Evolutionary conservation across 2,797 vertebrate genomes (phyloP).

Genomic region (Silurus aristotelis): DNA sequence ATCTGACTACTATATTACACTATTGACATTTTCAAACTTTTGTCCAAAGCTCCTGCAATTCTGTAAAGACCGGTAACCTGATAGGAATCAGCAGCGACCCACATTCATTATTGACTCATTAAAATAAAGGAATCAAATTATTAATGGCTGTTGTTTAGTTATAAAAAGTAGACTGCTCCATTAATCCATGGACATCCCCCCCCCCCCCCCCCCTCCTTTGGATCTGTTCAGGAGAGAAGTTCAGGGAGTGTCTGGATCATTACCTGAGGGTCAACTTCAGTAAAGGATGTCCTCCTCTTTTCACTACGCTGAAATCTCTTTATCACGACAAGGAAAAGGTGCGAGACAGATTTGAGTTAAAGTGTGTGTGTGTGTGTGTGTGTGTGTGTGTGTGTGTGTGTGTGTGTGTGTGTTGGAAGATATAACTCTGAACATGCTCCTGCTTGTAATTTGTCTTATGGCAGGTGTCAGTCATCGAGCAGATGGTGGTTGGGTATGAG

Average conservation of each 20-base stretch:
- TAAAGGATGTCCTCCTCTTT: conserved; percentile 97
- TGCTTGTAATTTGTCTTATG: conserved; percentile 17
- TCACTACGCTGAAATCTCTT: conserved; percentile 94
- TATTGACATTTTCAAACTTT: background rate
- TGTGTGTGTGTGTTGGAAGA: background rate
- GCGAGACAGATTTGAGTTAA: conserved; percentile 39
- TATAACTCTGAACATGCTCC: background rate
- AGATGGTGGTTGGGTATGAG: conserved; percentile 91
- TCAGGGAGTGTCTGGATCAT: conserved; percentile 92
- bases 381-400: background rate
- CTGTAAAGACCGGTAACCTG: background rate
- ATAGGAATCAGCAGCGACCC: background rate
- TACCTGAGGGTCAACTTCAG: conserved; percentile 99
- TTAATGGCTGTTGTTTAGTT: too few species aligned
- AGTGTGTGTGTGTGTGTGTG: background rate
- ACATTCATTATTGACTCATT: background rate
- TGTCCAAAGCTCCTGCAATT: background rate
- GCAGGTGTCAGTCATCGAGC: conserved; percentile 95
- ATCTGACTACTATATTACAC: too few species aligned
- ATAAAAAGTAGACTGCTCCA: background rate
- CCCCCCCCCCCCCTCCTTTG: background rate
- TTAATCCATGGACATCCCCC: background rate
- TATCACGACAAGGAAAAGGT: conserved; percentile 97
- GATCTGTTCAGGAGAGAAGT: conserved; percentile 84
- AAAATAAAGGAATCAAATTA: background rate